Base-by-base conservation (phyloP, 2,888 invertebrate species). In the Spialia ferax region DNA sequence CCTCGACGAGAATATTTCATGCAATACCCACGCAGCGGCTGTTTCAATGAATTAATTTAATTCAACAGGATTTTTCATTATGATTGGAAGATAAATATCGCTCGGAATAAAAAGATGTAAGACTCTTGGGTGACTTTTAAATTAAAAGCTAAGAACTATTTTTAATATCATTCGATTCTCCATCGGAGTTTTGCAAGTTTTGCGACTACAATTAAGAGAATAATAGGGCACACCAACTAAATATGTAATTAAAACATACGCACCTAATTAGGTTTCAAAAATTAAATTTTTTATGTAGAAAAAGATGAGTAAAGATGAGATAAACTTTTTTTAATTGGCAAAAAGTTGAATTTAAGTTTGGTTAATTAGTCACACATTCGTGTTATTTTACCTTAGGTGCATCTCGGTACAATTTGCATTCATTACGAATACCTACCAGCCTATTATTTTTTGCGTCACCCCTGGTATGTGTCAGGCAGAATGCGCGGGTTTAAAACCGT, bases 1-100 rank as follows among this genome's bases (percentile, higher is more conserved):
- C 59, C 63, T 18, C 60, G 65, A 52, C 32, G 52, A 52, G 59
- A 65, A 59, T 59, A 59, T 59, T 38, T 52, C 59, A 65, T 52
- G 57, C 59, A 59, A 42, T 50, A 20, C 56, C n/a, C 15, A 50
- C 64, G 50, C 59, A 38, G 13, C 11, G 18, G 18, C 50, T 59
- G 52, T 64, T 57, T 64, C 57, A 65, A 65, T 59, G 65, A 65
- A 59, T 65, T 38, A 59, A 65, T 59, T 65, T 65, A 38, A 65
- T 38, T 52, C 52, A 59, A 52, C 38, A 52, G 35, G 32, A 59
- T 59, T 57, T 50, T 35, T 57, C 64, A 57, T 64, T 38, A 23
- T 57, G 64, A 57, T 50, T 64, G 23, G 11, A 22, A 50, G 22
- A 50, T 50, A 50, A 50, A 50, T 50, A 11, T 50, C 13, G 50